These are phyloP conservation scores for Seriola quinqueradiata DNA, from an alignment of 2,113 vertebrate genomes.

Conservation along the genomic window DNA sequence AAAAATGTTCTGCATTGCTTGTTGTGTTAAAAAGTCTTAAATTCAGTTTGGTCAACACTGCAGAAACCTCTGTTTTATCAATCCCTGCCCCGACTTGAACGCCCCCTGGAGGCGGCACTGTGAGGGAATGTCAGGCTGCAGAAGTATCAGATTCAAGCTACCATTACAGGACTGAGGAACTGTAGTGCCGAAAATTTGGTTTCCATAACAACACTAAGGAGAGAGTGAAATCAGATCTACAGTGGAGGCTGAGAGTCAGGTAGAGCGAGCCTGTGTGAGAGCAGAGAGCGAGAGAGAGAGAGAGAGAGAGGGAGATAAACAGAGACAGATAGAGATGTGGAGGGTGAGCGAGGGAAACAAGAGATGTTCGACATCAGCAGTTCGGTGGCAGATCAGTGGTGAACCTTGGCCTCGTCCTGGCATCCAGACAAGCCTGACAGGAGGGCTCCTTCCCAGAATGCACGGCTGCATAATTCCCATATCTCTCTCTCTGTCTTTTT, in stretches of 20 bases:
- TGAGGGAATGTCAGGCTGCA: background rate
- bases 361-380: slow-evolving; percentile 62
- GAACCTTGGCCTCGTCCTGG: slow-evolving; percentile 56
- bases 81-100: background rate
- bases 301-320: background rate
- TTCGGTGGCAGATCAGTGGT: slow-evolving; percentile 45
- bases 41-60: too few relatives aligned
- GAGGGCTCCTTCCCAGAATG: slow-evolving; percentile 39
- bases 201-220: slow-evolving; percentile 62
- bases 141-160: background rate
- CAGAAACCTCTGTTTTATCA: background rate
- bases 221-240: slow-evolving; percentile 52
- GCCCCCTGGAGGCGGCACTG: background rate
- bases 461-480: background rate
- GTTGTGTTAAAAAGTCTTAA: too few relatives aligned
- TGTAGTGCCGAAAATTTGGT: slow-evolving; percentile 36
- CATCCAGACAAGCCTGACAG: slow-evolving; percentile 49
- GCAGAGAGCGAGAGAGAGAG: slow-evolving; percentile 38
- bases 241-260: slow-evolving; percentile 32
- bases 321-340: background rate
- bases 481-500: background rate
- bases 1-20: too few relatives aligned
- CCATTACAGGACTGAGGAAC: slow-evolving; percentile 1
- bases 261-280: slow-evolving; percentile 43
- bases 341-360: slow-evolving; percentile 1